phyloP scores from a whole-genome alignment of 2,797 vertebrate species.

The Percopsis omiscomaycus region DNA sequence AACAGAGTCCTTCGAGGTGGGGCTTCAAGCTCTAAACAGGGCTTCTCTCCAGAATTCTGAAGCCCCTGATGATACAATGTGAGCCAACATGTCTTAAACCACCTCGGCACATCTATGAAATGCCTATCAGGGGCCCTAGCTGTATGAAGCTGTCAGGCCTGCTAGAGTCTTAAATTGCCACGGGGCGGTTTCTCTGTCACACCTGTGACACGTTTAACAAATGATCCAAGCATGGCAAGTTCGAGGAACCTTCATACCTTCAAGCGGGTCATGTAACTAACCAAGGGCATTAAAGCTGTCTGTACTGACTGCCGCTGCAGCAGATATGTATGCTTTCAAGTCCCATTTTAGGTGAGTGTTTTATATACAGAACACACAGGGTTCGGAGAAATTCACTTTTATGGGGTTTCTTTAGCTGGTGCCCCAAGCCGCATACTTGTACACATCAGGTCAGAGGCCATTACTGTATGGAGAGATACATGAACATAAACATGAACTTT shows the following conservation, averaged over 20 bases:
- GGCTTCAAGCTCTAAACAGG: no score
- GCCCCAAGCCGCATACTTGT: slow-evolving; percentile 17
- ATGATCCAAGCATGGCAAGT: slow-evolving; percentile 46
- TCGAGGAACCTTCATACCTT: slow-evolving; percentile 48
- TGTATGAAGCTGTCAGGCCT: slow-evolving; percentile 39
- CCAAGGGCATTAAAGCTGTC: slow-evolving; percentile 32
- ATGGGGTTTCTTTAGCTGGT: slow-evolving; percentile 6
- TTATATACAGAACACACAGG: slow-evolving; percentile 21
- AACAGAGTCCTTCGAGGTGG: slow-evolving; percentile 40
- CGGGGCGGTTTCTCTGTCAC: slow-evolving; percentile 37
- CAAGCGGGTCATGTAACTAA: slow-evolving; percentile 15
- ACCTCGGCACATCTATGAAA: slow-evolving; percentile 42
- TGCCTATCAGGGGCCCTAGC: slow-evolving; percentile 36
- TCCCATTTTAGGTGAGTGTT: neutral
- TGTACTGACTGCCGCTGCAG: slow-evolving; percentile 3
- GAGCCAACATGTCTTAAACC: slow-evolving; percentile 50
- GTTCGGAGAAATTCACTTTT: slow-evolving; percentile 8
- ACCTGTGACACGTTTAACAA: slow-evolving; percentile 47
- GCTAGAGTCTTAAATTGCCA: slow-evolving; percentile 43
- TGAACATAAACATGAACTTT: no score
- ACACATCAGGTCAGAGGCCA: slow-evolving; percentile 17
- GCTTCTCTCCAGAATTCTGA: neutral
- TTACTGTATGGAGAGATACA: slow-evolving; percentile 8
- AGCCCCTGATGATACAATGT: slow-evolving; percentile 36
- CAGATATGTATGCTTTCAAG: slow-evolving; percentile 39